A percentile compares a stretch with the other conserved stretches of the same genome.
phyloP scores from a whole-genome alignment of 2,888 invertebrate species.

The Lepidochrysops patricia region DNA sequence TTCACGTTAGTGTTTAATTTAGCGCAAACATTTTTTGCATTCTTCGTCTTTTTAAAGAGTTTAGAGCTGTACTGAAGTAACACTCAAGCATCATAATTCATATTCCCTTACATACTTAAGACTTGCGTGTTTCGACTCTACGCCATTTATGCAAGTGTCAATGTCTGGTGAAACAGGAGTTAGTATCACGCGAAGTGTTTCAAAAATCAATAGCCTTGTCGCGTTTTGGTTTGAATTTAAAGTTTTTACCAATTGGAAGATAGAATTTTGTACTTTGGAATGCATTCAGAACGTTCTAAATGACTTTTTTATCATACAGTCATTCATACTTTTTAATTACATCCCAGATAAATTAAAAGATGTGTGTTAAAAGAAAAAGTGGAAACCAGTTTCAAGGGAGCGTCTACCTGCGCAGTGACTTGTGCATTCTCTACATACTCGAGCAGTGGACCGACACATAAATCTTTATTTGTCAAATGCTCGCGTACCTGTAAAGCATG shows the following conservation, averaged over 20 bases:
- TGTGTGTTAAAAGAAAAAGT: constrained; percentile 14
- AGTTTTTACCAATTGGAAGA: too few relatives aligned
- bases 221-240: background rate
- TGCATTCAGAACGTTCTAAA: background rate
- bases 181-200: constrained; percentile 16
- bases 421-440: constrained; percentile 34
- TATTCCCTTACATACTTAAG: background rate
- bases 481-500: background rate
- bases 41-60: background rate
- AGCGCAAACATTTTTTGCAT: background rate
- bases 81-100: background rate
- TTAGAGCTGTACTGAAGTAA: too few relatives aligned
- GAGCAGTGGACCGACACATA: background rate
- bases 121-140: background rate
- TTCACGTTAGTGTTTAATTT: background rate
- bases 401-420: constrained; percentile 35
- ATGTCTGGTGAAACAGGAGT: constrained; percentile 7
- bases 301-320: background rate
- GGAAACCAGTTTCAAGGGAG: constrained; percentile 31
- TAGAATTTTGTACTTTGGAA: background rate
- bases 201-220: background rate
- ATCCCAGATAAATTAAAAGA: constrained; percentile 21
- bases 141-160: background rate
- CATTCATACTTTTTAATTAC: constrained; percentile 16
- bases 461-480: constrained; percentile 1